Base-by-base conservation (phyloP, 2,888 invertebrate genomes). In the Zaprionus bogoriensis region DNA sequence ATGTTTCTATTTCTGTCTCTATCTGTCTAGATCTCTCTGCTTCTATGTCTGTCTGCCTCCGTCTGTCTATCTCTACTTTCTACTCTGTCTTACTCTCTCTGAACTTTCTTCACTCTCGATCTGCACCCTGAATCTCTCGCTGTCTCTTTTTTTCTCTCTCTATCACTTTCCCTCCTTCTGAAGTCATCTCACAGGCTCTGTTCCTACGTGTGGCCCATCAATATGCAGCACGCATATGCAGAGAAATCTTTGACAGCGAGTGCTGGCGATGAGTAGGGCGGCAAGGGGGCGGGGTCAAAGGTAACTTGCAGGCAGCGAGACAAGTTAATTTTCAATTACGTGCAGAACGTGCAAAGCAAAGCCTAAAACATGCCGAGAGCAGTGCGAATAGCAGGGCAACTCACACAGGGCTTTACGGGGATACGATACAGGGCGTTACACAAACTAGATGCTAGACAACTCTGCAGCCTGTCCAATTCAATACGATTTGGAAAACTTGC, bases 261-360 rank as follows among this genome's bases (percentile, higher is more conserved):
- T 17, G 7, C 32, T 17, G 14, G 44, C 55, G 41, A 28, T 38
- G 59, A 27, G 68, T 41, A 14, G 50, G 39, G 30, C n/a, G 27
- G 32, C 42, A 14, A 9, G 9, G 3, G 23, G 10, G 9, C 10
- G 4, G 6, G 28, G 14, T 9, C 10, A 27, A 41, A 67, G 57
- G 70, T 54, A 64, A 19, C 61, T 47, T 52, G 76, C 54, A 67
- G 54, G 32, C 45, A 64, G 67, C 67, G 53, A 72, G 67, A 82
- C 82, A 82, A 85, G 80, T 82, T 80, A 85, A 85, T 85, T 85
- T 85, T 85, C 85, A 85, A 85, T 82, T 85, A 82, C 79, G 83
- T 80, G 85, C 63, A 57, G 73, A 64, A 82, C 83, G 77, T 76
- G 73, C 52, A 57, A 44, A 51, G 45, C 58, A 48, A 25, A 23